These are phyloP conservation scores for Allobates femoralis DNA, from an alignment of 2,797 vertebrate species.

Conservation along the genomic window DNA sequence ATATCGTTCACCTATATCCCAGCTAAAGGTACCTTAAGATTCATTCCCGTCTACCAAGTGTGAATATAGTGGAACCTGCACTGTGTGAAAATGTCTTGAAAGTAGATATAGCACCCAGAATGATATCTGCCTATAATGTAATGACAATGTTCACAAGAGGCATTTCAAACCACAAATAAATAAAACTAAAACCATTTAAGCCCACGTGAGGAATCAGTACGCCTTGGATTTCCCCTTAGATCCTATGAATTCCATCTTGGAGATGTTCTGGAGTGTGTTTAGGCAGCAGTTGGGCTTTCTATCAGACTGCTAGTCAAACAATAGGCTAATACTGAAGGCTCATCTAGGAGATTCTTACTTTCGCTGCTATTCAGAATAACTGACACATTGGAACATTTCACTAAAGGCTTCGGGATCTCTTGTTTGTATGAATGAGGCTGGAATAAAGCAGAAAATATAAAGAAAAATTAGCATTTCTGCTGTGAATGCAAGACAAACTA, in stretches of 20 bases:
- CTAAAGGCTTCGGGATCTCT: not conserved
- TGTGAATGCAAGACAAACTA: slow-evolving; percentile 20
- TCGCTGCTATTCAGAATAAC: slow-evolving; percentile 8
- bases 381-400: slow-evolving; percentile 25
- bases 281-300: not conserved
- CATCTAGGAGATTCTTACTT: slow-evolving; percentile 18
- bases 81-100: not conserved
- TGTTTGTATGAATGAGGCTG: slow-evolving; percentile 18
- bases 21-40: too few relatives aligned
- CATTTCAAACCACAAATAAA: not conserved
- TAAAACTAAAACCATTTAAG: not conserved
- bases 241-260: not conserved
- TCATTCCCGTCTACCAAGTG: not conserved
- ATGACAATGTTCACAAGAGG: not conserved
- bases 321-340: slow-evolving; percentile 19
- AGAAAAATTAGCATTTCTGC: slow-evolving; percentile 7
- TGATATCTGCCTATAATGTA: not conserved
- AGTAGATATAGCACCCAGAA: not conserved
- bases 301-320: not conserved
- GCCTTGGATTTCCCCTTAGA: not conserved
- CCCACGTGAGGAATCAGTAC: not conserved
- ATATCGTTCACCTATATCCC: too few relatives aligned
- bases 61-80: not conserved
- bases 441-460: slow-evolving; percentile 14
- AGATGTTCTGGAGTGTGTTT: not conserved